phyloP scores from a whole-genome alignment of 2,888 invertebrate genomes.

The Lochmaea crataegi region DNA sequence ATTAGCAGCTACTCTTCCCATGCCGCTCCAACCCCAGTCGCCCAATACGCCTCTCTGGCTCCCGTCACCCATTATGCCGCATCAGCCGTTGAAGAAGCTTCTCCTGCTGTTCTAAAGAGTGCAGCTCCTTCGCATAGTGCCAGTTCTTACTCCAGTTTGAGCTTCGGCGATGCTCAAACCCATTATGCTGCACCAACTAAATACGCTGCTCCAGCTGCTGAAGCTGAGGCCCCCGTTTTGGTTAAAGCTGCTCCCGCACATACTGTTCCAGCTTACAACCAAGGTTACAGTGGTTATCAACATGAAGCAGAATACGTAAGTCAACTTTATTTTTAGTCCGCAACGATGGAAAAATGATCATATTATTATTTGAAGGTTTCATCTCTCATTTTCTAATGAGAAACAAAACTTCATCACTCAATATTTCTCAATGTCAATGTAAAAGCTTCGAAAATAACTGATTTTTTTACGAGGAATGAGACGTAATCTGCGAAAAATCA shows the following conservation, averaged over 20 bases:
- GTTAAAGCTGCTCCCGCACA: slow-evolving; percentile 29
- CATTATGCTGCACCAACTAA: slow-evolving; percentile 28
- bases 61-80: slow-evolving; percentile 18
- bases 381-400: too few species aligned
- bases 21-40: slow-evolving; percentile 36
- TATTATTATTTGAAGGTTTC: too few species aligned
- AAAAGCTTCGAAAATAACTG: too few species aligned
- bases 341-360: too few species aligned
- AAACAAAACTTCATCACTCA: too few species aligned
- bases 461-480: too few species aligned
- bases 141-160: neutral
- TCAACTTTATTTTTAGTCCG: neutral
- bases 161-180: neutral
- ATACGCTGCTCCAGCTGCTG: neutral
- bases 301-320: slow-evolving; percentile 47
- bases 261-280: slow-evolving; percentile 35
- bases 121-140: slow-evolving; percentile 29
- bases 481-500: too few species aligned
- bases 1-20: slow-evolving; percentile 17
- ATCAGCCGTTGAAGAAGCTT: slow-evolving; percentile 21
- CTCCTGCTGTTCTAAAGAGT: neutral
- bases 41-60: slow-evolving; percentile 38
- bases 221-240: slow-evolving; percentile 15
- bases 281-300: slow-evolving; percentile 31
- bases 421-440: too few species aligned